Conservation (phyloP, 2,113 vertebrate species). For the Amphilophus citrinellus region DNA sequence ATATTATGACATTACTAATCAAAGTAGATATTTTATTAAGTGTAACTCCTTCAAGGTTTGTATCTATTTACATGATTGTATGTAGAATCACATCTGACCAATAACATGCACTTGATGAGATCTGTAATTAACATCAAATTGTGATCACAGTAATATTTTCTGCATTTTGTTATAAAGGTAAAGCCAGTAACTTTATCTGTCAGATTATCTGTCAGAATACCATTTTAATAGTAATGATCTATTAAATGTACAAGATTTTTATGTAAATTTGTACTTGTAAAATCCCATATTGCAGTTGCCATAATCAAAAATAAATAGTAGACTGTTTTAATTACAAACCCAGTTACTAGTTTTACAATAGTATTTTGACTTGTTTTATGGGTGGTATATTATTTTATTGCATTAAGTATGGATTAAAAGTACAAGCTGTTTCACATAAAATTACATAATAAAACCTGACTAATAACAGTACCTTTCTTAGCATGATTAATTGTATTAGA, state of each 20-base stretch:
- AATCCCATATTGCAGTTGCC: background rate
- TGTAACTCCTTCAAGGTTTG: too few species aligned
- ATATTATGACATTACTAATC: too few species aligned
- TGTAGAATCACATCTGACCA: background rate
- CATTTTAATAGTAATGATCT: fast-evolving
- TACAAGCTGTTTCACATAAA: too few species aligned
- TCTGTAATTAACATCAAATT: background rate
- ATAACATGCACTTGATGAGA: background rate
- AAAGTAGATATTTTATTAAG: too few species aligned
- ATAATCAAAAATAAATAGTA: background rate
- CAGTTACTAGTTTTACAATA: background rate
- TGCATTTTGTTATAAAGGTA: background rate
- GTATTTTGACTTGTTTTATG: background rate
- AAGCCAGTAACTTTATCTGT: too few species aligned
- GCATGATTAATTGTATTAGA: too few species aligned
- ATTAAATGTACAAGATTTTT: background rate
- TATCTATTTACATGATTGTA: too few species aligned
- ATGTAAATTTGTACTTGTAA: background rate
- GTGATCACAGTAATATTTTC: fast-evolving
- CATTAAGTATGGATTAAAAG: background rate
- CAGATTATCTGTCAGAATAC: background rate
- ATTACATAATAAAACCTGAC: too few species aligned
- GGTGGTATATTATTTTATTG: background rate
- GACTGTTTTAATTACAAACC: background rate
- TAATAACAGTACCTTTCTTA: too few species aligned